Conservation (phyloP, 2,888 invertebrate species). For the Brachyopa scutellaris region DNA sequence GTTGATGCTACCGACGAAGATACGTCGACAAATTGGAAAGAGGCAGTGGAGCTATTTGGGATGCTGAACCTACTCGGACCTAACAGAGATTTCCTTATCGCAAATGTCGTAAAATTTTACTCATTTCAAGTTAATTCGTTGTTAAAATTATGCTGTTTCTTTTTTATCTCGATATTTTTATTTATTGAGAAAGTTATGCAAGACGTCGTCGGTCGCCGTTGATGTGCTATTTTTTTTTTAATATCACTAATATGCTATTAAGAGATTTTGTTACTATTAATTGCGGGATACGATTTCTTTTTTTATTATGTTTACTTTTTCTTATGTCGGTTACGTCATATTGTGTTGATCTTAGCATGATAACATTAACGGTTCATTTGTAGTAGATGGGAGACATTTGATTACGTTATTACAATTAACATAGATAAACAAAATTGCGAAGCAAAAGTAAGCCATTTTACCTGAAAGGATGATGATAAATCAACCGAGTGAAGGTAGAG, state of each 20-base stretch:
- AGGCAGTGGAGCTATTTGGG: conserved; percentile 1
- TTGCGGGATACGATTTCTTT: conserved; percentile 53
- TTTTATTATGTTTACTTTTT: conserved; percentile 32
- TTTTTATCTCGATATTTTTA: neutral
- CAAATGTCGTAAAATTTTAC: conserved; percentile 43
- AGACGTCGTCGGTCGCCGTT: neutral
- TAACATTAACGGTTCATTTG: conserved; percentile 28
- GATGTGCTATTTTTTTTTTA: conserved; percentile 29
- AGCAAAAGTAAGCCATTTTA: too few species aligned
- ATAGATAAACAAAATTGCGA: neutral
- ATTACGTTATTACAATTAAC: conserved; percentile 9
- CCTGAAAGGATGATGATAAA: too few species aligned
- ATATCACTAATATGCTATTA: conserved; percentile 39
- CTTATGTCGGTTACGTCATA: conserved; percentile 35
- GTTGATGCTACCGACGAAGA: conserved; percentile 25
- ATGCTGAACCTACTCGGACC: neutral
- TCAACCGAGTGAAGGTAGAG: too few species aligned
- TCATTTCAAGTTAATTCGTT: conserved; percentile 52
- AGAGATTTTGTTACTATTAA: conserved; percentile 41
- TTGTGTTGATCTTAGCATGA: conserved; percentile 30
- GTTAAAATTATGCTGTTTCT: conserved; percentile 34
- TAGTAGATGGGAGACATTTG: conserved; percentile 11
- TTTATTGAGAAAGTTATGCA: conserved; percentile 20
- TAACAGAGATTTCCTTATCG: conserved; percentile 55
- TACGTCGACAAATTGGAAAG: neutral